Evolutionary conservation across 2,888 invertebrate species (phyloP).

Genomic region (Caenorhabditis sp.): DNA sequence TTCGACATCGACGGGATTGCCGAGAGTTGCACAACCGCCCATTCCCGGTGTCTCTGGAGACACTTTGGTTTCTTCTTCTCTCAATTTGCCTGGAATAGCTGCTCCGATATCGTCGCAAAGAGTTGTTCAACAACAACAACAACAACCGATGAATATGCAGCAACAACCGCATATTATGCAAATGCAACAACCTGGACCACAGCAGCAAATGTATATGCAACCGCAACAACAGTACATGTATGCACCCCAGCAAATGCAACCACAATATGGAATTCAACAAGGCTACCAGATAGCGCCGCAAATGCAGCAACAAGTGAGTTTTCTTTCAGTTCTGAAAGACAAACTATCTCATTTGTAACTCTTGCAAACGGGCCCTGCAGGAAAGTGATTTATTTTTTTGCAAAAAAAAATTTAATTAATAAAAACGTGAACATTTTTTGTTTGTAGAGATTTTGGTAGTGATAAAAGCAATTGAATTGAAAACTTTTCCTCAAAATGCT

Average conservation of each 20-base stretch:
- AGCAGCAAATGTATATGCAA: neutral
- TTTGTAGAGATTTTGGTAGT: no score
- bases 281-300: neutral
- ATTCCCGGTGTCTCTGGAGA: neutral
- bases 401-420: no score
- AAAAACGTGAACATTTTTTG: no score
- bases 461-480: no score
- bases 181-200: neutral
- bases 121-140: slow-evolving; percentile 4
- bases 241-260: neutral
- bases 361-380: no score
- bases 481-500: no score
- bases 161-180: slow-evolving; percentile 1
- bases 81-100: neutral
- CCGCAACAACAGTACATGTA: neutral
- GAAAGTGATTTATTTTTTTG: no score
- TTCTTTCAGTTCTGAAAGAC: neutral
- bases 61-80: neutral
- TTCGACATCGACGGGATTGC: no score
- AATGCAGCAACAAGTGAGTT: slow-evolving; percentile 1
- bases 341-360: no score
- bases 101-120: neutral
- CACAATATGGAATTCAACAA: neutral
- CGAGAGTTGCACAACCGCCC: neutral
- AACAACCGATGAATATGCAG: neutral